Evolutionary conservation across 2,888 invertebrate genomes (phyloP).

Genomic region (Plebejus argus): DNA sequence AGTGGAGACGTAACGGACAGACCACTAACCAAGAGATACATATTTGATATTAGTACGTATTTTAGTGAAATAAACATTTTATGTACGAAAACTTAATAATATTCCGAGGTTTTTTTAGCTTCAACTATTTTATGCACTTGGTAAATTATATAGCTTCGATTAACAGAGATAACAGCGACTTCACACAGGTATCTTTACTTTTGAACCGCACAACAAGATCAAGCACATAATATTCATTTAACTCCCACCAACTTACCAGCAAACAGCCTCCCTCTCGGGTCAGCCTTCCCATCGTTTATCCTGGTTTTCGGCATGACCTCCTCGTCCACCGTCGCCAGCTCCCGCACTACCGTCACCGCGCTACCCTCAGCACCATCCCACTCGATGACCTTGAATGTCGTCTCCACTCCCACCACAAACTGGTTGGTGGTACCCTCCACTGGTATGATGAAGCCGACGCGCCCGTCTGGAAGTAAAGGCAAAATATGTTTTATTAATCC

Average conservation of each 20-base stretch:
- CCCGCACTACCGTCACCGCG: constrained; percentile 66
- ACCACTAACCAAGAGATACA: no score
- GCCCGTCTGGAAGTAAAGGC: constrained; percentile 53
- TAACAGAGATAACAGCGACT: no score
- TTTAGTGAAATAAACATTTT: no score
- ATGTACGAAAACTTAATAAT: no score
- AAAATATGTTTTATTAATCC: not conserved
- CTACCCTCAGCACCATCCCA: constrained; percentile 84
- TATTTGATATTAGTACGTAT: no score
- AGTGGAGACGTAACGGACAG: no score
- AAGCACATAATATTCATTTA: no score
- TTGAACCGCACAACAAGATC: no score
- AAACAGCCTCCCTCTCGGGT: constrained; percentile 87
- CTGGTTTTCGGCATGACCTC: constrained; percentile 78
- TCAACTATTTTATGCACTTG: no score
- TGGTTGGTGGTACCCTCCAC: constrained; percentile 81
- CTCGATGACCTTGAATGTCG: constrained; percentile 80
- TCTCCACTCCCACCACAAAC: constrained; percentile 84
- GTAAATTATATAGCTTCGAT: no score
- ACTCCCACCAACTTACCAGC: constrained; percentile 77
- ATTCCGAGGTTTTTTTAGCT: no score
- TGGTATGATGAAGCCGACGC: constrained; percentile 82
- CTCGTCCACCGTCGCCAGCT: constrained; percentile 79
- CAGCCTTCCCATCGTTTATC: constrained; percentile 90
- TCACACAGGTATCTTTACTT: no score